Conservation (phyloP, 2,888 invertebrate species). For the Hirtodrosophila histrioides region DNA sequence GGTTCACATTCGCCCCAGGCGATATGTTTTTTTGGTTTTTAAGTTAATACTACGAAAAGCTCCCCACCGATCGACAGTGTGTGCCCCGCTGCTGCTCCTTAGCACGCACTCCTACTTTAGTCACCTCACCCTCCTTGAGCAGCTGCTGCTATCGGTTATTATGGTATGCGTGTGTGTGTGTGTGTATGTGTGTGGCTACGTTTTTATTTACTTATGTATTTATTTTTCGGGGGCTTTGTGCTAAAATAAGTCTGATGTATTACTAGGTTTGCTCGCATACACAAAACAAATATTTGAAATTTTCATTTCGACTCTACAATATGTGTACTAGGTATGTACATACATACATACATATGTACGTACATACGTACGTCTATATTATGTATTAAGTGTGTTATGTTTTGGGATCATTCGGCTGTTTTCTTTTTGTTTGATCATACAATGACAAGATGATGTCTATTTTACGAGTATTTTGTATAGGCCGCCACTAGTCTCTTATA, state of each 20-base stretch:
- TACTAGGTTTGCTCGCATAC: constrained; percentile 63
- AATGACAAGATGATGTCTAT: constrained; percentile 53
- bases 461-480: constrained; percentile 41
- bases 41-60: constrained; percentile 36
- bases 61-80: constrained; percentile 13
- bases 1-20: constrained; percentile 24
- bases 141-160: constrained; percentile 56
- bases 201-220: constrained; percentile 68
- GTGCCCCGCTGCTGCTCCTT: neutral
- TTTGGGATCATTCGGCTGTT: constrained; percentile 61
- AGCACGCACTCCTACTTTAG: constrained; percentile 6
- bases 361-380: no score
- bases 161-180: constrained; percentile 21
- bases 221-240: constrained; percentile 70
- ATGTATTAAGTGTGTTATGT: constrained; percentile 35
- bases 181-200: constrained; percentile 22
- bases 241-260: constrained; percentile 77
- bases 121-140: constrained; percentile 12
- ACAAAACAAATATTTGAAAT: constrained; percentile 58
- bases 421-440: constrained; percentile 67
- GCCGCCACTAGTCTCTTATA: constrained; percentile 31
- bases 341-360: neutral
- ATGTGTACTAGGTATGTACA: constrained; percentile 43
- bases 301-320: constrained; percentile 52
- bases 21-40: neutral